Evolutionary conservation across 2,797 vertebrate species (phyloP).

Genomic region (Sebastes hubbsi): DNA sequence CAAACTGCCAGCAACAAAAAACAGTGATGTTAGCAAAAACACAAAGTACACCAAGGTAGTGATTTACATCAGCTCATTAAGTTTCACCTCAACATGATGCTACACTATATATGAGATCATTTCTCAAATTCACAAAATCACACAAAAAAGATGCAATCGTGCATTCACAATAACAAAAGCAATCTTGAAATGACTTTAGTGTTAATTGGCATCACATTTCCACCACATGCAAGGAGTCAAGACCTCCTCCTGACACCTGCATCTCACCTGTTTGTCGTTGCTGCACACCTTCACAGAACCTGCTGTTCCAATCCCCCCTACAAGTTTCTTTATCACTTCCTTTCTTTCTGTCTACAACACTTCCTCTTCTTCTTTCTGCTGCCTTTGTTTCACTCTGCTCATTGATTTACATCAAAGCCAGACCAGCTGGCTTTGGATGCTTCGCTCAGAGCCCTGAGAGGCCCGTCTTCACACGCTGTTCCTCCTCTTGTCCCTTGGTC

Average conservation of each 20-base stretch:
- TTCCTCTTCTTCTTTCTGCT: constrained; percentile 57
- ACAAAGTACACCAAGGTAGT: background rate
- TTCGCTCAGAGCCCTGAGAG: constrained; percentile 82
- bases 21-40: constrained; percentile 14
- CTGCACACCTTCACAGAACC: constrained; percentile 72
- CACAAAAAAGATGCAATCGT: background rate
- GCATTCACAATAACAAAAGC: background rate
- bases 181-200: background rate
- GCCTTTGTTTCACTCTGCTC: constrained; percentile 56
- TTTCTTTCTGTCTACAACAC: constrained; percentile 41
- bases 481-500: constrained; percentile 81
- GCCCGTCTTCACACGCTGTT: constrained; percentile 85
- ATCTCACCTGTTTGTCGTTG: constrained; percentile 83
- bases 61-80: constrained; percentile 20
- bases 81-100: background rate
- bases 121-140: background rate
- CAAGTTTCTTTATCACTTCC: constrained; percentile 56
- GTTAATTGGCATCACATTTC: constrained; percentile 19
- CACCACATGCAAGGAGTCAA: constrained; percentile 2
- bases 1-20: constrained; percentile 27
- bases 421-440: constrained; percentile 91
- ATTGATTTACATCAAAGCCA: constrained; percentile 81
- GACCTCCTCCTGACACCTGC: constrained; percentile 45
- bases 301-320: constrained; percentile 58
- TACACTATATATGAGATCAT: background rate